Evolutionary conservation across 1,140 invertebrate species (phyloP), one percentile per base, ranked within the genome.

Genomic region (Colletes latitarsis): DNA sequence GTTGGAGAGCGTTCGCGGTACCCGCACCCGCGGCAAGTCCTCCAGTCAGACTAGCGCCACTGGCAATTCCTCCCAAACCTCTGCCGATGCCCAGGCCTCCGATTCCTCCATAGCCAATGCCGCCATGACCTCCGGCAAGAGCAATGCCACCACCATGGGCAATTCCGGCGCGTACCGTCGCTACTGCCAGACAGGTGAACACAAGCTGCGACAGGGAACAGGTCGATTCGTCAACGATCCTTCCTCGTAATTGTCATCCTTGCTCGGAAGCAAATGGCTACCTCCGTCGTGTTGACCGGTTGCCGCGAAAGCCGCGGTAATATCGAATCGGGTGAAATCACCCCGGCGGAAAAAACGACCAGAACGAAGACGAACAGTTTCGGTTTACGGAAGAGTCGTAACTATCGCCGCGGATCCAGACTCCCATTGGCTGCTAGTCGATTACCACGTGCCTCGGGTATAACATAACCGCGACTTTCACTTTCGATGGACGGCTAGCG

Each of bases 141-240:
- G 89, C 90, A 72, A 89, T 84, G 69, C 88, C 91, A 70, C 86
- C 82, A 76, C 92, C 92, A 73, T 93, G 91, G n/a, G 90, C 91
- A 83, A 92, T 90, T 82, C 92, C 92, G 77, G 92, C 92, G 62
- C 90, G 92, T 21, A 92, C 93, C 88, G 92, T 91, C 84, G 93
- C 92, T 15, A 93, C 92, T 72, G 93, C 92, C 89, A 93, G 89
- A 88, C 93, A 93, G 86, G 91, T 92, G 91, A 93, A 93, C 82
- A 93, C 93, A 88, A 93, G 91, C 93, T 93, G 80, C 15, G 84
- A 86, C 10, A 66, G 46, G 6, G 19, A 73, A 3, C 9, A 10
- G 15, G 4, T 17, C 53, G 52, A 39, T 8, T 46, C 15, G 12
- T 77, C 17, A 53, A 49, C 6, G 21, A 69, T 52, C n/a, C 17